These are phyloP conservation scores for Dryas iulia DNA, from an alignment of 1,140 invertebrate genomes.

Conservation along the genomic window DNA sequence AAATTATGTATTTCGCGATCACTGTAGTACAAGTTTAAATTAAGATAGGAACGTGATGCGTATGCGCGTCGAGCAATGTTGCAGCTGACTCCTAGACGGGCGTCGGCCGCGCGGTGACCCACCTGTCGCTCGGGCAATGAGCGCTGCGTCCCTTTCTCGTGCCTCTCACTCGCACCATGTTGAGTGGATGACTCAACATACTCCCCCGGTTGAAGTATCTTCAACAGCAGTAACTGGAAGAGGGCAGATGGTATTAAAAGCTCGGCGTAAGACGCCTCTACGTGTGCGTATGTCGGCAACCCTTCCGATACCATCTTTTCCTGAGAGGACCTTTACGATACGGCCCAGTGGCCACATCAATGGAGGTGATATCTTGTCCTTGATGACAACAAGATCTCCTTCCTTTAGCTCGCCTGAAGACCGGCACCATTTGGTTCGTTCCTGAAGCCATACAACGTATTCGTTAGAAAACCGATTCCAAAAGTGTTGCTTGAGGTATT, in stretches of 20 bases:
- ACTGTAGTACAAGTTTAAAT: too few species aligned
- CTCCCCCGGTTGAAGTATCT: neutral
- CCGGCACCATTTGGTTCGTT: neutral
- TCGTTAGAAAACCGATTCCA: slow-evolving; percentile 18
- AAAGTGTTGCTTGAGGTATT: slow-evolving; percentile 20
- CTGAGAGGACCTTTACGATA: neutral
- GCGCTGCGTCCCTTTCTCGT: neutral
- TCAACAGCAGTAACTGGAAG: neutral
- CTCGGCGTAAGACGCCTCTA: neutral
- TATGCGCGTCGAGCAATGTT: too few species aligned
- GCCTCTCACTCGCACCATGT: neutral
- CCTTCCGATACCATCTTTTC: neutral
- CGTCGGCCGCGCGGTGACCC: too few species aligned
- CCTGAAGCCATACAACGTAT: slow-evolving; percentile 8
- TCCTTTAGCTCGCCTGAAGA: too few species aligned
- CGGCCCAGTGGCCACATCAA: slow-evolving; percentile 6
- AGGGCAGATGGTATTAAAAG: neutral
- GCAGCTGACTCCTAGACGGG: too few species aligned
- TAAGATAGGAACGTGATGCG: too few species aligned
- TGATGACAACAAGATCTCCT: too few species aligned
- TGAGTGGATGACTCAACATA: neutral
- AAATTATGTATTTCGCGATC: too few species aligned
- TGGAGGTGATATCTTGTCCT: neutral
- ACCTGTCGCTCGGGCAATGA: too few species aligned
- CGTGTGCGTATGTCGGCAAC: slow-evolving; percentile 5